Percentiles rank a stretch among this genome's conserved stretches.
phyloP scores from a whole-genome alignment of 2,888 invertebrate genomes.

The Nomada hirtipes region DNA sequence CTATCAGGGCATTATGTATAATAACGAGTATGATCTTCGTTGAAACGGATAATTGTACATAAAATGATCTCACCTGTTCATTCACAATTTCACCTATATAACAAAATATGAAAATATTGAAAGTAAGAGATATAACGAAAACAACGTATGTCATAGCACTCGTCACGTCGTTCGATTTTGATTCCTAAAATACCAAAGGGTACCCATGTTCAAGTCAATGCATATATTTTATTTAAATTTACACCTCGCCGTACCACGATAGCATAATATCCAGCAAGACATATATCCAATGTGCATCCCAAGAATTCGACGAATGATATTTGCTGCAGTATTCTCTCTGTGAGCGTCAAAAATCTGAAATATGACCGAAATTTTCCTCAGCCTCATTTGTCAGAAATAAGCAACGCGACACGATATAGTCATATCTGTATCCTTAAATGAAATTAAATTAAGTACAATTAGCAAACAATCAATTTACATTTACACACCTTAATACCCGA shows the following conservation, averaged over 20 bases:
- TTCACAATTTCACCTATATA: constrained; percentile 66
- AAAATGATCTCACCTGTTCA: constrained; percentile 56
- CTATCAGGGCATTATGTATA: constrained; percentile 42
- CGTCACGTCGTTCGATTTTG: constrained; percentile 46
- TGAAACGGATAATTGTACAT: not conserved
- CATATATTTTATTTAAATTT: not conserved
- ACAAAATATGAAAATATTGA: constrained; percentile 71
- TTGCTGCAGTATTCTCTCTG: constrained; percentile 65
- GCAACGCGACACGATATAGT: not conserved
- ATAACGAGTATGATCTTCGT: not conserved
- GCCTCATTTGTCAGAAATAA: not conserved
- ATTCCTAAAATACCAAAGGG: constrained; percentile 53
- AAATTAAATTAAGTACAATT: not conserved
- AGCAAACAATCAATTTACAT: not conserved
- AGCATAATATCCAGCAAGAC: constrained; percentile 79
- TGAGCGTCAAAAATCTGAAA: constrained; percentile 54
- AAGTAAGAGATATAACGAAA: constrained; percentile 53
- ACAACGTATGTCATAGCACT: constrained; percentile 47
- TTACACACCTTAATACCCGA: constrained; percentile 55
- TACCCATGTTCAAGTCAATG: not conserved
- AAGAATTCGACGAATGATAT: constrained; percentile 77
- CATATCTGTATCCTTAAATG: too few species aligned
- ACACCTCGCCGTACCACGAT: constrained; percentile 71
- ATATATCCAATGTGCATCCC: constrained; percentile 79
- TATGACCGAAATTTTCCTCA: not conserved